Conservation (phyloP, 2,888 invertebrate species). For the Drosophila imparisetae region DNA sequence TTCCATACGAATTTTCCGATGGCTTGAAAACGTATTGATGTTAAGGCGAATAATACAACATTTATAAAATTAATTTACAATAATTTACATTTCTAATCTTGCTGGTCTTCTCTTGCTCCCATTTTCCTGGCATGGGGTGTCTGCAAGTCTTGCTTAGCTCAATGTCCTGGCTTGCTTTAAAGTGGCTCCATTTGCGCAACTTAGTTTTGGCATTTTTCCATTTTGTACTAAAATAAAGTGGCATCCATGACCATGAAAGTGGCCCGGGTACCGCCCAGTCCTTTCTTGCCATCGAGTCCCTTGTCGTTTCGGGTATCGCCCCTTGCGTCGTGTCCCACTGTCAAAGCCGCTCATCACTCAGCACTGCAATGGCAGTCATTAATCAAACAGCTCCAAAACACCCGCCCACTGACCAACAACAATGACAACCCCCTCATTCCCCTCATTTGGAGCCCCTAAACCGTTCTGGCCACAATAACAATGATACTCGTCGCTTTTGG, state of each 20-base stretch:
- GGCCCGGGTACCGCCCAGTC: constrained; percentile 14
- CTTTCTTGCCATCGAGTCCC: not conserved
- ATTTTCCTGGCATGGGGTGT: not conserved
- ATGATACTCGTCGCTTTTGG: constrained; percentile 58
- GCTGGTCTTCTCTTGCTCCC: not conserved
- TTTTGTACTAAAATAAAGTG: constrained; percentile 59
- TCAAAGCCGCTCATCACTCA: constrained; percentile 66
- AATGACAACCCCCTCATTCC: not conserved
- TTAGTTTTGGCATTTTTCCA: constrained; percentile 33
- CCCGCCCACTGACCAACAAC: constrained; percentile 33
- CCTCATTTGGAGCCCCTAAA: not conserved
- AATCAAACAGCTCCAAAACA: constrained; percentile 70
- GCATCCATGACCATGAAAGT: constrained; percentile 51
- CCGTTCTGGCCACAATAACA: constrained; percentile 28
- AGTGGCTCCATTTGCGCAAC: constrained; percentile 45
- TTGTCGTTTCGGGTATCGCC: constrained; percentile 6
- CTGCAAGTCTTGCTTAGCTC: not conserved
- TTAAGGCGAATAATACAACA: not conserved
- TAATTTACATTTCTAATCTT: not conserved
- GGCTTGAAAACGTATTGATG: not conserved
- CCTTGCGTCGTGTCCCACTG: constrained; percentile 41
- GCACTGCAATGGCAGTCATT: constrained; percentile 68
- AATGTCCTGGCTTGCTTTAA: constrained; percentile 28
- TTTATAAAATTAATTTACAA: not conserved
- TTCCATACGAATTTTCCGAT: not conserved